Percentiles rank a stretch among this genome's conserved stretches.
Conservation (phyloP, 2,888 invertebrate genomes). For the Oeneis ivallda region DNA sequence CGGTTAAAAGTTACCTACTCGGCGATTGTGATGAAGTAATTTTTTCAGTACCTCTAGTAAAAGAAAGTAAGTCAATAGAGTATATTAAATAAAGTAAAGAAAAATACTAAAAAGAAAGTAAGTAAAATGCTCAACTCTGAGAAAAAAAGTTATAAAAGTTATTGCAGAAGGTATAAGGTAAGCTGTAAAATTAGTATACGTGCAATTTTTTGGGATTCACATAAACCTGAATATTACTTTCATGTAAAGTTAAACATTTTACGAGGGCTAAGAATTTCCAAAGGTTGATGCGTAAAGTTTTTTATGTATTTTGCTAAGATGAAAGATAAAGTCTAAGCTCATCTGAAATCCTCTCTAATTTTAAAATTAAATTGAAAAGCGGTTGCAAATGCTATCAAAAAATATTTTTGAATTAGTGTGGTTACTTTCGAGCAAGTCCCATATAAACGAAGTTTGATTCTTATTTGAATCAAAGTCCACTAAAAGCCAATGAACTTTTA, state of each 20-base stretch:
- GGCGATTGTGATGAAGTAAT: no score
- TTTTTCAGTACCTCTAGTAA: background rate
- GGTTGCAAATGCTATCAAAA: no score
- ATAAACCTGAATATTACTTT: slow-evolving; percentile 8
- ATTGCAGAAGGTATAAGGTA: background rate
- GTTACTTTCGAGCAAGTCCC: no score
- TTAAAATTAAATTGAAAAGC: no score
- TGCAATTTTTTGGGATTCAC: slow-evolving; percentile 2
- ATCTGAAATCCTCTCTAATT: no score
- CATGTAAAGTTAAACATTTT: slow-evolving; percentile 4
- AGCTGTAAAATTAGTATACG: background rate
- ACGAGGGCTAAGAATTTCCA: background rate
- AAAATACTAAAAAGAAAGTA: background rate
- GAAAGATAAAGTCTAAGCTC: no score
- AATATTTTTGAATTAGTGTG: no score
- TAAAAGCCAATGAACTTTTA: background rate
- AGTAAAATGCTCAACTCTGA: background rate
- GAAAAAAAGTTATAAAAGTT: slow-evolving; percentile 4
- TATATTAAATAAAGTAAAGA: background rate
- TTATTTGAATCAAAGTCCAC: background rate
- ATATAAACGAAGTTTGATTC: no score
- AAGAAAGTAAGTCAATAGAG: background rate
- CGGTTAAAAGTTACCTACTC: no score
- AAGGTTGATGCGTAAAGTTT: background rate
- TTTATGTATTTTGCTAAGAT: background rate